These are phyloP conservation scores for Microcebus griseorufus DNA, from an alignment of 2,113 vertebrate genomes.

Conservation along the genomic window DNA sequence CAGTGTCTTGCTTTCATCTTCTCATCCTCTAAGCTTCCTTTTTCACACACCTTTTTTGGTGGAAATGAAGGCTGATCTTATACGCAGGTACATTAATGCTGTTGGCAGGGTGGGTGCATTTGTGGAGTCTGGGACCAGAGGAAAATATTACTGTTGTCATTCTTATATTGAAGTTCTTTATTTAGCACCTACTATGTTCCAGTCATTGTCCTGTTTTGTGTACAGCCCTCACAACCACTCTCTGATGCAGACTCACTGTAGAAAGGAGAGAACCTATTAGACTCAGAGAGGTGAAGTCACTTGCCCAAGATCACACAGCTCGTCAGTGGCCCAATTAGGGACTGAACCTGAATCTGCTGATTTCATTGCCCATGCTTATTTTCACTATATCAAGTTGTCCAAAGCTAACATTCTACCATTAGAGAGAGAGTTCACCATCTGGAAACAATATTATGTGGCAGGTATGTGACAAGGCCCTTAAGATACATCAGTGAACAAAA, in stretches of 20 bases:
- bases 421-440: background rate
- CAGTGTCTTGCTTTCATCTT: background rate
- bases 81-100: background rate
- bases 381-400: background rate
- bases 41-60: background rate
- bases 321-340: background rate
- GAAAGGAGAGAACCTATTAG: background rate
- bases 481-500: background rate
- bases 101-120: background rate
- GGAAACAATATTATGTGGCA: background rate
- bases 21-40: background rate
- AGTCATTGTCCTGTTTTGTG: background rate
- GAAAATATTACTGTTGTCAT: background rate
- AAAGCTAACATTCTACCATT: no score
- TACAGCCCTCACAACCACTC: background rate
- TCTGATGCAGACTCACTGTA: background rate
- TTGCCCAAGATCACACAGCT: conserved; percentile 25
- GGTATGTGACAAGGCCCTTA: background rate
- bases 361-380: background rate
- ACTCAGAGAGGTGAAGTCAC: conserved; percentile 10
- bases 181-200: background rate
- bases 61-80: background rate
- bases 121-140: background rate
- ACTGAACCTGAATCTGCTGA: background rate
- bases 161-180: background rate